These are phyloP conservation scores for Sebastes melanostomus DNA, from an alignment of 2,797 vertebrate genomes.

Conservation along the genomic window DNA sequence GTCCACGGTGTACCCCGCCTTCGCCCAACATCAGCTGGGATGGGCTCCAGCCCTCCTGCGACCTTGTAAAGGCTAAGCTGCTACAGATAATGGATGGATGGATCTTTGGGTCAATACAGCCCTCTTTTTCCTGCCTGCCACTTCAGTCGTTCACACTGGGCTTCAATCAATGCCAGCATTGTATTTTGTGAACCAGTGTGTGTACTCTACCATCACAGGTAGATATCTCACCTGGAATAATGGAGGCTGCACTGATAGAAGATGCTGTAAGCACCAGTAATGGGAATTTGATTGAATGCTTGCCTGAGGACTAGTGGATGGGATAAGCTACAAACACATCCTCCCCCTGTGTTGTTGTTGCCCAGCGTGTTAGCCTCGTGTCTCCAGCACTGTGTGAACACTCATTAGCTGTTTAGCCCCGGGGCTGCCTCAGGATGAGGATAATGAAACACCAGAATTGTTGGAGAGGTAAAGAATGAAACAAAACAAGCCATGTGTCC, in stretches of 20 bases:
- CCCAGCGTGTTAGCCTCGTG: not conserved
- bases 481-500: not conserved
- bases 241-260: not conserved
- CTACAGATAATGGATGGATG: not conserved
- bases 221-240: not conserved
- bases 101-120: not conserved
- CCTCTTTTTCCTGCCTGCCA: not conserved
- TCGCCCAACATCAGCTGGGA: no score
- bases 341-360: not conserved
- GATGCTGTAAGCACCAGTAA: not conserved
- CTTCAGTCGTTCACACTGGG: not conserved
- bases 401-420: conserved; percentile 7
- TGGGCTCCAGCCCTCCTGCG: no score
- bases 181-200: not conserved
- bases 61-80: not conserved
- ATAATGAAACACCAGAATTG: not conserved
- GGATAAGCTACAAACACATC: conserved; percentile 1
- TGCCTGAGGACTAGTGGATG: not conserved
- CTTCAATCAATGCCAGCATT: not conserved
- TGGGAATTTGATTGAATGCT: conserved; percentile 7
- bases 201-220: not conserved
- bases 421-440: conserved; percentile 12
- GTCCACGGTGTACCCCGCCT: no score
- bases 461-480: not conserved
- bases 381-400: not conserved